These are phyloP conservation scores for Amblyornis subalaris DNA, from an alignment of 2,113 vertebrate species.

Conservation along the genomic window DNA sequence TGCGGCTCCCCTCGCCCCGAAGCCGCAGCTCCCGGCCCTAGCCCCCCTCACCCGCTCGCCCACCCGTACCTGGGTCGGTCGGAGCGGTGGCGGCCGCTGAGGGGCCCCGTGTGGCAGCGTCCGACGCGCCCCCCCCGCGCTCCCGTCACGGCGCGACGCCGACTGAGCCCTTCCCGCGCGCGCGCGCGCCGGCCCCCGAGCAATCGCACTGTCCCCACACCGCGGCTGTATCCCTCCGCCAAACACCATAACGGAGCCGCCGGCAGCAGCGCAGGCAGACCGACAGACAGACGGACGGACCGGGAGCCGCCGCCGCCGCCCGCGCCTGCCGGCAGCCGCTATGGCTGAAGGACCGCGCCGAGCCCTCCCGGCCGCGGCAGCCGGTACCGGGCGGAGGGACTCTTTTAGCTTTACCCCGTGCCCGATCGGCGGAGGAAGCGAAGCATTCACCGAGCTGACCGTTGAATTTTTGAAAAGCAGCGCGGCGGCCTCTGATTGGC, in stretches of 20 bases:
- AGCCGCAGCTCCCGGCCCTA: not conserved
- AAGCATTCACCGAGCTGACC: accelerated
- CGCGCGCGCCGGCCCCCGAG: accelerated
- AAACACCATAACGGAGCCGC: accelerated
- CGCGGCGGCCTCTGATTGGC: conserved; percentile 75
- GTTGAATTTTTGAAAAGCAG: conserved; percentile 72
- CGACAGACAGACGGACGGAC: accelerated
- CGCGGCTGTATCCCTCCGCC: not conserved
- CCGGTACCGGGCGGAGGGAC: not conserved
- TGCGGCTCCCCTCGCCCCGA: accelerated
- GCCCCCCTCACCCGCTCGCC: too few species aligned
- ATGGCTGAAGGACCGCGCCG: accelerated
- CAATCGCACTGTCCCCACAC: accelerated
- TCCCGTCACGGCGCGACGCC: not conserved
- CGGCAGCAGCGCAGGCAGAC: accelerated
- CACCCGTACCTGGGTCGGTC: not conserved
- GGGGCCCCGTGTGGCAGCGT: not conserved
- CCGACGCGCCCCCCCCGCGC: not conserved
- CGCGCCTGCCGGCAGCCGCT: not conserved
- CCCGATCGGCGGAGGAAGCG: not conserved
- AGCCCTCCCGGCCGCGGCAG: accelerated
- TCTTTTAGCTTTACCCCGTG: not conserved
- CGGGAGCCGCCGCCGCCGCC: not conserved
- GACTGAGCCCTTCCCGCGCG: not conserved
- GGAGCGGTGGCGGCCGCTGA: not conserved